Evolutionary conservation across 2,113 vertebrate genomes (phyloP).

Genomic region (Cyanoliseus patagonus): DNA sequence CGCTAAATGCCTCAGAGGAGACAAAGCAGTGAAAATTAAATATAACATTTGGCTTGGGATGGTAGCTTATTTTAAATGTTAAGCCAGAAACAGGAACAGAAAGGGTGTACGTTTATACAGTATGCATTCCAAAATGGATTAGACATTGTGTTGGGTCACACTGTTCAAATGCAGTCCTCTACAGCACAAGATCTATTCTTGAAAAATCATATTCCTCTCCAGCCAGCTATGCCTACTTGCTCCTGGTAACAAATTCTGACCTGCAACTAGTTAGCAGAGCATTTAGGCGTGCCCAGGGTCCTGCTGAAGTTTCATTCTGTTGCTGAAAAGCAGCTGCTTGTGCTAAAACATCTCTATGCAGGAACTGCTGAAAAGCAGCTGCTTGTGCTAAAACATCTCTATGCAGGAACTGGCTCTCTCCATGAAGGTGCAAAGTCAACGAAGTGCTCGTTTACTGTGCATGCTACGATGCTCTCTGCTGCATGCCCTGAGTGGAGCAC

Average conservation of each 20-base stretch:
- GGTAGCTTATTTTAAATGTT: constrained; percentile 50
- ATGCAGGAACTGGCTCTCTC: fast-evolving
- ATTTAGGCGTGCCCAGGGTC: neutral
- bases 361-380: too few relatives aligned
- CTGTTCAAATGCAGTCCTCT: neutral
- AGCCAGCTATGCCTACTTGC: neutral
- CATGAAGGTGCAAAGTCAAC: neutral
- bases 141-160: neutral
- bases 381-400: neutral
- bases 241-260: neutral
- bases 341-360: neutral
- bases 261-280: neutral
- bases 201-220: neutral
- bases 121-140: neutral
- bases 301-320: neutral
- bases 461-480: neutral
- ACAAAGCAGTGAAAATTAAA: neutral
- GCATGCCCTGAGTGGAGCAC: neutral
- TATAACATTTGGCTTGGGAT: constrained; percentile 8
- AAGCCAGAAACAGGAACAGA: constrained; percentile 25
- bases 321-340: neutral
- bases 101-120: neutral
- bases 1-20: neutral
- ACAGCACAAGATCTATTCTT: neutral
- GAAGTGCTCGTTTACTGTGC: fast-evolving